These are phyloP conservation scores for Recurvirostra avosetta DNA, from an alignment of 2,113 vertebrate genomes.

Conservation along the genomic window DNA sequence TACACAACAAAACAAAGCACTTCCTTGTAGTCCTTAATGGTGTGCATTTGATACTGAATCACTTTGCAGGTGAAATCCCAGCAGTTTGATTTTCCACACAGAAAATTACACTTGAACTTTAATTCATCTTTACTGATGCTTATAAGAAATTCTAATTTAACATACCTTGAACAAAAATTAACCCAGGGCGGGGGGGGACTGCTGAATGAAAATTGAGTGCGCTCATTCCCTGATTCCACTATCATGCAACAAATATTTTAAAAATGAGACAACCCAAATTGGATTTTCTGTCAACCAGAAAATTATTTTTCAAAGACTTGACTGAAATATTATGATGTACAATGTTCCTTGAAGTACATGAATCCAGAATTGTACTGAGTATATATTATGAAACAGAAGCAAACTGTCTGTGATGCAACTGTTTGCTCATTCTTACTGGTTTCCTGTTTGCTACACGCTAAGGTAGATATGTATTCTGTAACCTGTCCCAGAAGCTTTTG, in stretches of 20 bases:
- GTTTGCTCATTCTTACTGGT: neutral
- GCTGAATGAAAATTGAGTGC: neutral
- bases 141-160: neutral
- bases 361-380: neutral
- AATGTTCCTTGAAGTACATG: neutral
- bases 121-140: neutral
- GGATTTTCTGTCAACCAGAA: neutral
- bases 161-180: neutral
- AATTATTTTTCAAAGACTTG: neutral
- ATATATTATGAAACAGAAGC: neutral
- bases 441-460: neutral
- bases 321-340: neutral
- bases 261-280: neutral
- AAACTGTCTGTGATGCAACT: neutral
- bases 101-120: neutral
- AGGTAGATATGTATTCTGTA: neutral
- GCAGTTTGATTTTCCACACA: neutral
- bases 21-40: neutral
- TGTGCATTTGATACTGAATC: neutral
- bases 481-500: neutral
- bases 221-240: neutral
- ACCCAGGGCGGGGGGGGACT: neutral
- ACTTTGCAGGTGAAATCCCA: neutral
- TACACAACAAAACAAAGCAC: neutral
- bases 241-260: neutral